Evolutionary conservation across 2,888 invertebrate species (phyloP).

Genomic region (Celastrina argiolus): DNA sequence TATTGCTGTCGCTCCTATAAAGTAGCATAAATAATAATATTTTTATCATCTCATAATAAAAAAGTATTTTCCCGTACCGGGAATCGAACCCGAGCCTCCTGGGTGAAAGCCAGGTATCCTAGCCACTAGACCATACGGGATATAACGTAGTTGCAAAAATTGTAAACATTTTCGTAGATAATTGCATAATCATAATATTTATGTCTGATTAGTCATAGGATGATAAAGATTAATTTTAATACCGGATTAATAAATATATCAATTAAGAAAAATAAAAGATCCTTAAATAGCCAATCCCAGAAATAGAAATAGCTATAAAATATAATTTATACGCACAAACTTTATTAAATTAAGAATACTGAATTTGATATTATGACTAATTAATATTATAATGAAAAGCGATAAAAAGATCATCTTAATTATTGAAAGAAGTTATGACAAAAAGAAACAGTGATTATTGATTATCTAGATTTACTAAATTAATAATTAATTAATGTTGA

Average conservation of each 20-base stretch:
- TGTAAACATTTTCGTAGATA: neutral
- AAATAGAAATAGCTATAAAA: neutral
- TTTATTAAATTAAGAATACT: neutral
- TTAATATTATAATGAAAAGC: too few relatives aligned
- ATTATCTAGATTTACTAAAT: too few relatives aligned
- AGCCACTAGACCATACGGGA: slow-evolving; percentile 3
- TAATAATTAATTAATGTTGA: too few relatives aligned
- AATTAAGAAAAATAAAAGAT: neutral
- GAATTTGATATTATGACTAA: neutral
- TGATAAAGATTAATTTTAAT: neutral
- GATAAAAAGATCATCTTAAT: too few relatives aligned
- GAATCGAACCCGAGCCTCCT: slow-evolving; percentile 87
- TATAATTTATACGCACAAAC: neutral
- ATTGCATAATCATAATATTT: neutral
- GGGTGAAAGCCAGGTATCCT: slow-evolving; percentile 84
- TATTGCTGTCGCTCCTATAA: too few relatives aligned
- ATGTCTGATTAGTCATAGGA: neutral
- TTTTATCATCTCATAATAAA: neutral
- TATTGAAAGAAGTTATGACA: too few relatives aligned
- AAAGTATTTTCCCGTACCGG: slow-evolving; percentile 78
- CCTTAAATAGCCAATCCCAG: neutral
- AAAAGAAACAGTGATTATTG: too few relatives aligned
- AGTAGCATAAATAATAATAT: neutral
- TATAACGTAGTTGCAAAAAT: neutral
- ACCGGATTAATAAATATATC: neutral